These are phyloP conservation scores for Nomada fabriciana DNA, from an alignment of 2,888 invertebrate species.

Conservation along the genomic window DNA sequence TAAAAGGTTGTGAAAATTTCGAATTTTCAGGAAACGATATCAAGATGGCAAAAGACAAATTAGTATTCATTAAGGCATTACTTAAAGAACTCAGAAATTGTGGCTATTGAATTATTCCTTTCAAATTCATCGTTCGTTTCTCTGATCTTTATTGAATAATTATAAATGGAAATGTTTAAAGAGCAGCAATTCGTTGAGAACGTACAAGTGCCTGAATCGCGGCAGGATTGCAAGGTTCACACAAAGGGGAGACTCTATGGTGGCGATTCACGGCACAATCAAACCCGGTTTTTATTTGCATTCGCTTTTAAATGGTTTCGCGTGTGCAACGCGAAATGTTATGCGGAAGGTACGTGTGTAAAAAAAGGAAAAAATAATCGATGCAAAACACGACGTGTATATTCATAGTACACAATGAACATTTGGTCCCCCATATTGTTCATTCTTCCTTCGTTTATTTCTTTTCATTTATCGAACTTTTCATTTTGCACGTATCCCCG, in stretches of 20 bases:
- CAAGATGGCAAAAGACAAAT: too few relatives aligned
- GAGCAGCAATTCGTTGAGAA: neutral
- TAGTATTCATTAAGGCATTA: too few relatives aligned
- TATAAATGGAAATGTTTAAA: constrained; percentile 9
- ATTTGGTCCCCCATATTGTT: constrained; percentile 9
- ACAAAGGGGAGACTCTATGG: neutral
- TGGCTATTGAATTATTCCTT: neutral
- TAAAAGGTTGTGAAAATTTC: too few relatives aligned
- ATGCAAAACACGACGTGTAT: constrained; percentile 25
- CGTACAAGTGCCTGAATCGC: constrained; percentile 5
- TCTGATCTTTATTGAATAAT: neutral
- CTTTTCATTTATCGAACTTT: neutral
- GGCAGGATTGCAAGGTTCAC: constrained; percentile 4
- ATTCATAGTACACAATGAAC: constrained; percentile 11
- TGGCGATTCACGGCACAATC: constrained; percentile 22
- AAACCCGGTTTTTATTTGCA: constrained; percentile 39
- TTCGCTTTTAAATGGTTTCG: constrained; percentile 43
- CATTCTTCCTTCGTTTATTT: neutral
- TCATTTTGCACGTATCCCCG: neutral
- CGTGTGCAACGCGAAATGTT: constrained; percentile 20
- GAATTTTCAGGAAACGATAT: too few relatives aligned
- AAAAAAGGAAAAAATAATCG: constrained; percentile 23
- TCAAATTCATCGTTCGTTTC: neutral
- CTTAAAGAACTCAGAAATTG: too few relatives aligned
- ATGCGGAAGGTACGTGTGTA: constrained; percentile 8